Percentiles rank a stretch among this genome's conserved stretches.
Conservation (phyloP, 2,888 invertebrate species). For the Scaptomyza caliginosa region DNA sequence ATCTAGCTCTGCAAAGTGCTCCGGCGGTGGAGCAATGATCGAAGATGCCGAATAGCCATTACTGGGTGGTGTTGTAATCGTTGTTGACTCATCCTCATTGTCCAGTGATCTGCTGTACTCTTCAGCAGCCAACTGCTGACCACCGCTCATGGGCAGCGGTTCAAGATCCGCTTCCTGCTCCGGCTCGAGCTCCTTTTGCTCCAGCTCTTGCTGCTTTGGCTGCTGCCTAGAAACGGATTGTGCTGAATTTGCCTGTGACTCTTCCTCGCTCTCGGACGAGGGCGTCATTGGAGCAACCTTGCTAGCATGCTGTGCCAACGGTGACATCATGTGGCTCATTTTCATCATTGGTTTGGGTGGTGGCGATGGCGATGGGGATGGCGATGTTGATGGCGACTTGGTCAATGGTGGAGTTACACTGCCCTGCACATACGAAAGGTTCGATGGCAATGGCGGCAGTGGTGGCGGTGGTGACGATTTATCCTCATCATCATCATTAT, state of each 20-base stretch:
- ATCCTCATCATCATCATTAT: constrained; percentile 70
- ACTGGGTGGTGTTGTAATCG: constrained; percentile 83
- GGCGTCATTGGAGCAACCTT: constrained; percentile 77
- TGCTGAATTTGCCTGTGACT: constrained; percentile 80
- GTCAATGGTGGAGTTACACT: constrained; percentile 72
- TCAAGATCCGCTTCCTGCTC: constrained; percentile 22
- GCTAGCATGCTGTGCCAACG: constrained; percentile 74
- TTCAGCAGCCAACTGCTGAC: constrained; percentile 53
- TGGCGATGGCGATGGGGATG: constrained; percentile 82
- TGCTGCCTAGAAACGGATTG: constrained; percentile 51
- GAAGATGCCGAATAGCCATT: constrained; percentile 83
- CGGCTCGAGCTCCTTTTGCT: constrained; percentile 6
- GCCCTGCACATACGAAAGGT: constrained; percentile 80
- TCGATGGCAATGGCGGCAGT: constrained; percentile 81
- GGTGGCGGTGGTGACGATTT: constrained; percentile 80
- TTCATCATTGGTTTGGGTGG: constrained; percentile 78
- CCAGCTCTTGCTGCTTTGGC: background rate
- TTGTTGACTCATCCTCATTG: constrained; percentile 82
- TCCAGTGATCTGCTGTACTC: constrained; percentile 75
- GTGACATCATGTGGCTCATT: constrained; percentile 72
- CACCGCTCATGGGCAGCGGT: constrained; percentile 36
- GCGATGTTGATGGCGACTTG: constrained; percentile 81
- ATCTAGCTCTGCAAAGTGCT: constrained; percentile 75
- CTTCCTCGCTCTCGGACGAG: constrained; percentile 80
- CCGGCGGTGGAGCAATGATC: constrained; percentile 79